Percentiles rank a stretch among this genome's conserved stretches.
These are phyloP conservation scores for Gopherus evgoodei DNA, from an alignment of 2,113 vertebrate genomes.

Conservation along the genomic window DNA sequence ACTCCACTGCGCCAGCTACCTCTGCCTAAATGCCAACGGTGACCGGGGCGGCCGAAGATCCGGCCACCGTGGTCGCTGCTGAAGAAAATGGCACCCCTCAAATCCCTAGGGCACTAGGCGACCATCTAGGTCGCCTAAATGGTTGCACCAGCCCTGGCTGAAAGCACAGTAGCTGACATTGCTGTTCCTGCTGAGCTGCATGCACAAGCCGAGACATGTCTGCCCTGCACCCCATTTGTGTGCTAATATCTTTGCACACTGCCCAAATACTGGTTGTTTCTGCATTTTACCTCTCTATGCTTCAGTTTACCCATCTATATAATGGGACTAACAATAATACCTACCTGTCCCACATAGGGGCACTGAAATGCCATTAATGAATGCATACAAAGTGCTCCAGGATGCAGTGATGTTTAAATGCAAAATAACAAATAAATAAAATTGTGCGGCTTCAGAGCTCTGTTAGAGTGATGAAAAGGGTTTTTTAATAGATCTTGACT, in stretches of 20 bases:
- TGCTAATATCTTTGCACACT: fast-evolving
- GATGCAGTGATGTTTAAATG: neutral
- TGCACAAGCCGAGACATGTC: fast-evolving
- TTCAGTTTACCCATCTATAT: neutral
- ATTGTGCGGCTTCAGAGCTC: neutral
- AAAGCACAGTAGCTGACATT: neutral
- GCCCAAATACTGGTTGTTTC: neutral
- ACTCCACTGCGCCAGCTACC: too few species aligned
- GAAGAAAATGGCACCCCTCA: too few species aligned
- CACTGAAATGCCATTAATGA: conserved; percentile 34
- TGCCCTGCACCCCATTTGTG: fast-evolving
- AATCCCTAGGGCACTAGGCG: too few species aligned
- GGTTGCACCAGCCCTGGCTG: neutral
- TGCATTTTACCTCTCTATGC: neutral
- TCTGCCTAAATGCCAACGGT: too few species aligned
- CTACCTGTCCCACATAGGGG: neutral
- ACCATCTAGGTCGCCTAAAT: too few species aligned
- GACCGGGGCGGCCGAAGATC: too few species aligned
- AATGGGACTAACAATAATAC: neutral
- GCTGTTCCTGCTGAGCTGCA: neutral
- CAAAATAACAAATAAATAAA: conserved; percentile 42
- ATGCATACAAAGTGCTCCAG: neutral
- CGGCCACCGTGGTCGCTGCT: too few species aligned
- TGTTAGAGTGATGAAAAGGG: conserved; percentile 31
- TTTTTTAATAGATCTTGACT: conserved; percentile 51